phyloP scores from a whole-genome alignment of 2,888 invertebrate species.

The Pharmacophagus antenor region DNA sequence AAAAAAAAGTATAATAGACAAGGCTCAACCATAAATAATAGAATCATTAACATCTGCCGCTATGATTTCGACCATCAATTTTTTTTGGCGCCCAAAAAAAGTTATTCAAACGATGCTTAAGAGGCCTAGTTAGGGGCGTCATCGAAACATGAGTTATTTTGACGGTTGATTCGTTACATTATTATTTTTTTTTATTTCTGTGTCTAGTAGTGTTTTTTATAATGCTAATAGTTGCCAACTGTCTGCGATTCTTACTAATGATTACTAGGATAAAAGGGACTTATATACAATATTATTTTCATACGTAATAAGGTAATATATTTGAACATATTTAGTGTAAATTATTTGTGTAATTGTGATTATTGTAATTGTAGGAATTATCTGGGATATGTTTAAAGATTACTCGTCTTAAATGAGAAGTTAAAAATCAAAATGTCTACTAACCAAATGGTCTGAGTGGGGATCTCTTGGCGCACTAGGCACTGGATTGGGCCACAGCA shows the following conservation, averaged over 20 bases:
- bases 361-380: neutral
- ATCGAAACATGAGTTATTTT: conserved; percentile 62
- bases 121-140: conserved; percentile 53
- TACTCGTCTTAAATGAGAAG: conserved; percentile 34
- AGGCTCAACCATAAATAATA: conserved; percentile 74
- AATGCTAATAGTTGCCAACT: conserved; percentile 26
- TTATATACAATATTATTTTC: too few species aligned
- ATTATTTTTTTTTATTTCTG: conserved; percentile 44
- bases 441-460: conserved; percentile 81
- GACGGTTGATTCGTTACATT: conserved; percentile 64
- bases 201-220: conserved; percentile 35
- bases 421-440: conserved; percentile 74
- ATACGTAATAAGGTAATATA: too few species aligned
- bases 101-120: conserved; percentile 43
- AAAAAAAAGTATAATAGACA: conserved; percentile 55
- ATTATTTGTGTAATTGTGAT: too few species aligned
- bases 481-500: conserved; percentile 79
- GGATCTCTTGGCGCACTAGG: conserved; percentile 79
- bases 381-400: neutral
- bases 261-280: too few species aligned
- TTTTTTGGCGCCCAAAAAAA: conserved; percentile 56
- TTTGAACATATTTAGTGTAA: too few species aligned
- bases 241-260: neutral
- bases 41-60: conserved; percentile 79
- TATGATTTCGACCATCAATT: conserved; percentile 70